Evolutionary conservation across 2,113 vertebrate species (phyloP).

Genomic region (Felis chaus): DNA sequence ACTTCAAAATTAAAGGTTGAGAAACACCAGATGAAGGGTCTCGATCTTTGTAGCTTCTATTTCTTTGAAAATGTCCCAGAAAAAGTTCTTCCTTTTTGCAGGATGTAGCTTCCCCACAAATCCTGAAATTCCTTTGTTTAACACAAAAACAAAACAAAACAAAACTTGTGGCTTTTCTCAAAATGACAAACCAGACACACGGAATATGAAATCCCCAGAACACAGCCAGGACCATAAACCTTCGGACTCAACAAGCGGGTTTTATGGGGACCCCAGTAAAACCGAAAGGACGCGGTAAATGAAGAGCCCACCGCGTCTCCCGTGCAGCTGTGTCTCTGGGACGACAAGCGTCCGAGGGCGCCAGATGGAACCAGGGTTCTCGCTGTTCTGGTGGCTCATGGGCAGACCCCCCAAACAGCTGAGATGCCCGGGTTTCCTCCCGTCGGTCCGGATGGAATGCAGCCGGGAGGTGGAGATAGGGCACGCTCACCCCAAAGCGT

Average conservation of each 20-base stretch:
- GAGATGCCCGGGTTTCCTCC: background rate
- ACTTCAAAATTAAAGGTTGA: constrained; percentile 38
- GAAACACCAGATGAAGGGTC: background rate
- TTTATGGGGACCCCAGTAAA: constrained; percentile 78
- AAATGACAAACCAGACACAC: constrained; percentile 83
- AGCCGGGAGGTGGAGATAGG: accelerated
- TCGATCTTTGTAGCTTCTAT: constrained; percentile 54
- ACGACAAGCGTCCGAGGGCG: background rate
- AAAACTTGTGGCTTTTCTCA: constrained; percentile 86
- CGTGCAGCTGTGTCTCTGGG: background rate
- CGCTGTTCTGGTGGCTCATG: accelerated
- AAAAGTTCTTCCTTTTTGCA: constrained; percentile 74
- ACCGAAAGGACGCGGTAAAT: constrained; percentile 58
- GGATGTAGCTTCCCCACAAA: constrained; percentile 74
- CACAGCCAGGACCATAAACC: constrained; percentile 67
- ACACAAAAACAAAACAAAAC: constrained; percentile 65
- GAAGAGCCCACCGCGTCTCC: background rate
- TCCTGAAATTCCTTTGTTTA: constrained; percentile 79
- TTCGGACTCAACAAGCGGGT: constrained; percentile 69
- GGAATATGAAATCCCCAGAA: constrained; percentile 71
- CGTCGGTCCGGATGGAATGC: accelerated
- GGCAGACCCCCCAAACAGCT: accelerated
- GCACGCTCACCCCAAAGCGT: accelerated
- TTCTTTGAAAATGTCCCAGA: constrained; percentile 69
- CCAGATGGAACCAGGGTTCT: accelerated